Conservation (phyloP, 2,797 vertebrate genomes). For the Myotis daubentonii region DNA sequence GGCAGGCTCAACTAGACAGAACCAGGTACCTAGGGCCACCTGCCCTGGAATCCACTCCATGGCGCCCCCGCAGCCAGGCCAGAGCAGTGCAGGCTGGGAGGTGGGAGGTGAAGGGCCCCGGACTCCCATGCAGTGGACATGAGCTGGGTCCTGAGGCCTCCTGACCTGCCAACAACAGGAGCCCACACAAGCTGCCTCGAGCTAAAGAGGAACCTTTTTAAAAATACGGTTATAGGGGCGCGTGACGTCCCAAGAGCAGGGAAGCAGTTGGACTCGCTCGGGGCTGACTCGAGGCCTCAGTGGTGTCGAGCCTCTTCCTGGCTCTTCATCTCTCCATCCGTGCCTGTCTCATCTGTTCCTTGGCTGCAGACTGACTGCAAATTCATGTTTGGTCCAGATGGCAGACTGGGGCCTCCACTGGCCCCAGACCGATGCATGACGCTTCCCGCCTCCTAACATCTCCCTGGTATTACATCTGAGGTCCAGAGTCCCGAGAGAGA, state of each 20-base stretch:
- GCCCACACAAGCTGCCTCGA: background rate
- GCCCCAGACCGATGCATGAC: background rate
- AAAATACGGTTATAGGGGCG: too few species aligned
- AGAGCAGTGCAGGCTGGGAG: background rate
- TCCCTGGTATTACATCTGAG: background rate
- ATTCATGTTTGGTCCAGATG: background rate
- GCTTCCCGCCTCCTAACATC: background rate
- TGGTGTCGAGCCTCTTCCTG: background rate
- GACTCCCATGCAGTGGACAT: fast-evolving
- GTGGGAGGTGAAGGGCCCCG: background rate
- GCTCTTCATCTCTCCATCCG: background rate
- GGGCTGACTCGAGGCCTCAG: fast-evolving
- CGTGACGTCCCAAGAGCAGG: background rate
- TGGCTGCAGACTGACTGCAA: background rate
- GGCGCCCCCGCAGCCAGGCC: background rate
- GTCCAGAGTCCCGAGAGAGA: background rate
- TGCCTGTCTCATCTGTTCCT: background rate
- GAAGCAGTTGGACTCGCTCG: background rate
- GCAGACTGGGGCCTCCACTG: background rate
- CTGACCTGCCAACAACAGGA: background rate
- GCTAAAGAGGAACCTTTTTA: background rate
- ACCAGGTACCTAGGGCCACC: background rate
- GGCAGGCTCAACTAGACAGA: background rate
- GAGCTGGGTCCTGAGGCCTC: background rate
- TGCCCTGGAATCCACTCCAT: background rate